A percentile compares a stretch with the other conserved stretches of the same genome.
Evolutionary conservation across 2,888 invertebrate species (phyloP).

Genomic region (Portevinia maculata): DNA sequence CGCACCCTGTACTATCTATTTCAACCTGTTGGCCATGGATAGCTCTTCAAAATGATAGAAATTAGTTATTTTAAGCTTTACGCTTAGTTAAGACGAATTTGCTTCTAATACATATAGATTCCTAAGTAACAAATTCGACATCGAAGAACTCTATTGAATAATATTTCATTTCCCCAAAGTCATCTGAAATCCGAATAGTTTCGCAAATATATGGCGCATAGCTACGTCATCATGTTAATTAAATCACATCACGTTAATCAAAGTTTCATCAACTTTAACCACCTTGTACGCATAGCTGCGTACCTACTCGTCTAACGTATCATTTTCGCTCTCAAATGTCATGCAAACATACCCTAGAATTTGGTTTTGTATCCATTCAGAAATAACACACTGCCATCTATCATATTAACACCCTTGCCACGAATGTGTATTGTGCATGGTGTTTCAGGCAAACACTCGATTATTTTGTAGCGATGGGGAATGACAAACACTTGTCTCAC

Average conservation of each 20-base stretch:
- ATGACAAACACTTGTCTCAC: slow-evolving; percentile 56
- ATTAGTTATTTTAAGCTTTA: no score
- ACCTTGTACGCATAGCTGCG: slow-evolving; percentile 12
- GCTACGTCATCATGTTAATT: slow-evolving; percentile 58
- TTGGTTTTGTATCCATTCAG: not conserved
- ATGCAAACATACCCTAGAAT: slow-evolving; percentile 25
- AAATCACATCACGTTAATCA: slow-evolving; percentile 63
- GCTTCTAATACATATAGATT: no score
- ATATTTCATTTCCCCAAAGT: slow-evolving; percentile 34
- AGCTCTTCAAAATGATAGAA: no score
- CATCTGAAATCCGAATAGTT: not conserved
- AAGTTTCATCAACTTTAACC: slow-evolving; percentile 56
- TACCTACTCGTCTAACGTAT: not conserved
- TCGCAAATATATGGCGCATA: slow-evolving; percentile 3
- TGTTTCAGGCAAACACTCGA: slow-evolving; percentile 41
- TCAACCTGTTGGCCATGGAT: no score
- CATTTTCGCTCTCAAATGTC: slow-evolving; percentile 46
- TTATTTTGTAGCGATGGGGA: slow-evolving; percentile 61
- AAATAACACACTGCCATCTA: slow-evolving; percentile 45
- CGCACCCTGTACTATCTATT: no score
- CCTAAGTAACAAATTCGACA: slow-evolving; percentile 42
- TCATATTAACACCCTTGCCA: slow-evolving; percentile 51
- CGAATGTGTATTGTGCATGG: slow-evolving; percentile 4
- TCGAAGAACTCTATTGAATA: slow-evolving; percentile 26
- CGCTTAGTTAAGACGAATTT: slow-evolving; percentile 37